phyloP scores from a whole-genome alignment of 23 tunicate species.

The Trididemnum miniatum region DNA sequence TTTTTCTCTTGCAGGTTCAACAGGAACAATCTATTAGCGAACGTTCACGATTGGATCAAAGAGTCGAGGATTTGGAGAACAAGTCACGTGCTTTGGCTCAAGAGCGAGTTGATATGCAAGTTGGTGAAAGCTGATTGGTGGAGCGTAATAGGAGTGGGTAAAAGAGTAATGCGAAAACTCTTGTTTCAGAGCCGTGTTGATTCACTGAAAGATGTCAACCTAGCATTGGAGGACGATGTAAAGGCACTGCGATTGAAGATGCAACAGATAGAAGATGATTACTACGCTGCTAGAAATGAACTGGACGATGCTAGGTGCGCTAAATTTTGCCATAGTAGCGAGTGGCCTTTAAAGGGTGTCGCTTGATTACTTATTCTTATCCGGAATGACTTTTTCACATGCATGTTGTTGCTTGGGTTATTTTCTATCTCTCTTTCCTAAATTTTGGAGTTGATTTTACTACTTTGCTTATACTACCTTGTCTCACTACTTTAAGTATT shows the following conservation, averaged over 20 bases:
- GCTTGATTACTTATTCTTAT: no score
- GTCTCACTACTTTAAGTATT: no score
- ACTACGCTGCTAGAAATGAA: slow-evolving; percentile 39
- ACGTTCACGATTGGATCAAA: slow-evolving; percentile 67
- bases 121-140: not conserved
- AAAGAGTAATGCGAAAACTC: no score
- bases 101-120: slow-evolving; percentile 68
- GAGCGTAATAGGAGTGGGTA: no score
- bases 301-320: slow-evolving; percentile 69
- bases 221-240: slow-evolving; percentile 75
- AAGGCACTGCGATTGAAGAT: slow-evolving; percentile 70
- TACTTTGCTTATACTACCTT: no score
- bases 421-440: no score
- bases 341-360: no score
- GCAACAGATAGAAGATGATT: slow-evolving; percentile 67
- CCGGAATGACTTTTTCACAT: no score
- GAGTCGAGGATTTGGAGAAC: slow-evolving; percentile 58
- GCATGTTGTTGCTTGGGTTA: no score
- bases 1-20: slow-evolving; percentile 56
- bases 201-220: slow-evolving; percentile 70
- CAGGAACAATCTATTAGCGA: slow-evolving; percentile 78
- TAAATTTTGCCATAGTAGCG: no score
- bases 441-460: no score
- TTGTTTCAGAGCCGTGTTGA: slow-evolving; percentile 65
- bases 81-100: slow-evolving; percentile 62